Percentiles rank a stretch among this genome's conserved stretches.
phyloP scores from a whole-genome alignment of 2,888 invertebrate genomes.

The Eupeodes latifasciatus region DNA sequence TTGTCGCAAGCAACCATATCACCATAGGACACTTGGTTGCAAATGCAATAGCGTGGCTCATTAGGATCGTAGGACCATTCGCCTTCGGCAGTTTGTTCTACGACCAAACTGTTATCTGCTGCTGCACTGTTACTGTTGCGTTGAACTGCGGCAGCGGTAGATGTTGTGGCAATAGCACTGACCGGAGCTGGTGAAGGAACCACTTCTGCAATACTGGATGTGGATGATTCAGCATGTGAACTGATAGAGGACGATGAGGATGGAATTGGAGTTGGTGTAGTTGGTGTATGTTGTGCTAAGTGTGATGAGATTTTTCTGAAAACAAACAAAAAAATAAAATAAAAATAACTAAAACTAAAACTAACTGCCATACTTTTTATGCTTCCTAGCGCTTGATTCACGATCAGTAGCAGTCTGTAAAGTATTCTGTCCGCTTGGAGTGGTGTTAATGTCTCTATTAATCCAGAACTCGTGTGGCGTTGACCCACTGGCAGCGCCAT shows the following conservation, averaged over 20 bases:
- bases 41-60: conserved; percentile 97
- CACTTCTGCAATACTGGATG: conserved; percentile 69
- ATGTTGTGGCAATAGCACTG: conserved; percentile 77
- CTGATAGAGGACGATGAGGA: conserved; percentile 81
- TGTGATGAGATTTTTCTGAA: conserved; percentile 79
- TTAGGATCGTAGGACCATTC: conserved; percentile 98
- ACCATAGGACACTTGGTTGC: conserved; percentile 98
- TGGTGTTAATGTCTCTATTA: conserved; percentile 87
- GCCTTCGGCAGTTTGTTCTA: conserved; percentile 86
- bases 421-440: conserved; percentile 89
- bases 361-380: conserved; percentile 85
- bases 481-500: conserved; percentile 87
- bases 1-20: conserved; percentile 99
- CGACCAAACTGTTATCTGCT: conserved; percentile 80
- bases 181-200: conserved; percentile 59
- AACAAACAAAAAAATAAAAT: conserved; percentile 2
- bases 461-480: conserved; percentile 88
- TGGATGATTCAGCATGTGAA: conserved; percentile 78
- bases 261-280: conserved; percentile 80
- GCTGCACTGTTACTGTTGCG: conserved; percentile 73
- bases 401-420: conserved; percentile 87
- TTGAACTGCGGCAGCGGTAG: conserved; percentile 40
- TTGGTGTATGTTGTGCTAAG: conserved; percentile 71
- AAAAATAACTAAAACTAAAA: background rate
- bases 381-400: conserved; percentile 86